Evolutionary conservation across 2,888 invertebrate species (phyloP).

Genomic region (Dysmachus trigonus): DNA sequence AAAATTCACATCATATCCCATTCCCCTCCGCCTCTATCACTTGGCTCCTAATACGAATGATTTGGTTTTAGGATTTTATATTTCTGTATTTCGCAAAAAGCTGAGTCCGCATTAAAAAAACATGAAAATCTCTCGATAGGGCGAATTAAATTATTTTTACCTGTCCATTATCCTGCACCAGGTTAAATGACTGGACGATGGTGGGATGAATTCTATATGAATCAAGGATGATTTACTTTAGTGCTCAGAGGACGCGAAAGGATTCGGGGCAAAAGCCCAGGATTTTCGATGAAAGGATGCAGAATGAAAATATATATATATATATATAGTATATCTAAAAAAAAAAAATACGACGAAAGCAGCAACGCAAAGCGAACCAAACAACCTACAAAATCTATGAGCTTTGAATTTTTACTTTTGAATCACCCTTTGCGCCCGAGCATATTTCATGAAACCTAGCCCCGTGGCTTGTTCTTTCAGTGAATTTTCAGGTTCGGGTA

Average conservation of each 20-base stretch:
- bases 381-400: not conserved
- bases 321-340: too few relatives aligned
- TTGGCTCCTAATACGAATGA: not conserved
- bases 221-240: not conserved
- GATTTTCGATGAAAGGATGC: not conserved
- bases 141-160: not conserved
- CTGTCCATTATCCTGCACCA: not conserved
- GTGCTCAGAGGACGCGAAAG: not conserved
- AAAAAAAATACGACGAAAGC: not conserved
- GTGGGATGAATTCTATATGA: not conserved
- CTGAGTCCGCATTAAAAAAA: not conserved
- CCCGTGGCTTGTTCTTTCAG: not conserved
- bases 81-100: not conserved
- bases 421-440: not conserved
- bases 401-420: not conserved
- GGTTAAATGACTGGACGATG: not conserved
- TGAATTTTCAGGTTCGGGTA: not conserved
- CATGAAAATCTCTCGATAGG: not conserved
- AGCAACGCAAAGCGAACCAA: not conserved
- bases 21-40: not conserved
- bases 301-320: not conserved
- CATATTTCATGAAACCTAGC: not conserved
- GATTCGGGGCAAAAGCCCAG: not conserved
- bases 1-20: not conserved
- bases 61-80: not conserved